Conservation (phyloP, 2,797 vertebrate species). For the Hirundo rustica region DNA sequence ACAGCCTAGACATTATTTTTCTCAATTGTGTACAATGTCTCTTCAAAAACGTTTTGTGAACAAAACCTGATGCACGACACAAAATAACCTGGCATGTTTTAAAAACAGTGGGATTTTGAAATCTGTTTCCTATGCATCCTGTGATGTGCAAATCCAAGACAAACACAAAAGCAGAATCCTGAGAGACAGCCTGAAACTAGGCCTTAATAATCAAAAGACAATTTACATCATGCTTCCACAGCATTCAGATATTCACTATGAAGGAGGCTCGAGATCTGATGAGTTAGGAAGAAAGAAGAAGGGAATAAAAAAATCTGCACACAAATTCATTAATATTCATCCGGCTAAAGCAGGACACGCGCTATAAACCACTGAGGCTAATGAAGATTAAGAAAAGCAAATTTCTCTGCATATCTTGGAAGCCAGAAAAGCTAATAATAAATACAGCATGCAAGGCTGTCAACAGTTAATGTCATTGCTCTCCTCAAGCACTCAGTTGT, state of each 20-base stretch:
- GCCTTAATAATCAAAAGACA: conserved; percentile 88
- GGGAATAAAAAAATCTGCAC: conserved; percentile 69
- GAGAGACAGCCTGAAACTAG: conserved; percentile 81
- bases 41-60: conserved; percentile 69
- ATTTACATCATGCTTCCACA: conserved; percentile 80
- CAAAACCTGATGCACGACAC: conserved; percentile 71
- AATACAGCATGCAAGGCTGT: conserved; percentile 85
- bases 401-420: conserved; percentile 79
- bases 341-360: conserved; percentile 78
- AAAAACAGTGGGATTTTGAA: conserved; percentile 70
- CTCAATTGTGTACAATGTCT: conserved; percentile 71
- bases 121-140: conserved; percentile 78
- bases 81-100: conserved; percentile 73
- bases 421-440: conserved; percentile 82
- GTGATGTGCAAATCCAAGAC: conserved; percentile 81
- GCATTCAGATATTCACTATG: conserved; percentile 75
- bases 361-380: conserved; percentile 78
- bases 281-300: conserved; percentile 73
- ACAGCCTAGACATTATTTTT: conserved; percentile 75
- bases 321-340: conserved; percentile 82
- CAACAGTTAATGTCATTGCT: conserved; percentile 82
- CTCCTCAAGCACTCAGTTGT: conserved; percentile 78
- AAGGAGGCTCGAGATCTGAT: conserved; percentile 75
- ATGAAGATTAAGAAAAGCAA: conserved; percentile 77
- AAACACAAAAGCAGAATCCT: conserved; percentile 79